These are phyloP conservation scores for Dermatophagoides farinae DNA, from an alignment of 1,140 invertebrate species.

Conservation along the genomic window DNA sequence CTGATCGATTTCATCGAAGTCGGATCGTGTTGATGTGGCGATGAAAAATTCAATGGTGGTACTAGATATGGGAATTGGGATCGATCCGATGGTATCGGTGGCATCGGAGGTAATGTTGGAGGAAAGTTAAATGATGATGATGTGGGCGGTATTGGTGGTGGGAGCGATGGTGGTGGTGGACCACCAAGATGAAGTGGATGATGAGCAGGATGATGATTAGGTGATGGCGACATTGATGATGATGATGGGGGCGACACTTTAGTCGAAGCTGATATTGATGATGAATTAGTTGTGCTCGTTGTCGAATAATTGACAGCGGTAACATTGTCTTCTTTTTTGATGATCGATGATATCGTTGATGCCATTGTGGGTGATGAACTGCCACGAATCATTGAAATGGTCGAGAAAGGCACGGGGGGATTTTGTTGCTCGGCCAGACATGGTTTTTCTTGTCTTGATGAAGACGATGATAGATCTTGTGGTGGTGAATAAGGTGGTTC, in stretches of 20 bases:
- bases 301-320: neutral
- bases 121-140: neutral
- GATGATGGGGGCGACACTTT: neutral
- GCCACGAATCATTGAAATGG: neutral
- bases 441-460: neutral
- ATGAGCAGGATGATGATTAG: neutral
- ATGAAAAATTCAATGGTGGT: neutral
- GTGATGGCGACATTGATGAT: neutral
- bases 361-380: neutral
- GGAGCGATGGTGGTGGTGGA: neutral
- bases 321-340: conserved; percentile 2
- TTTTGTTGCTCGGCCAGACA: neutral
- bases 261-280: neutral
- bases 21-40: neutral
- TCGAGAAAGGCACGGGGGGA: neutral
- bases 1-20: no score
- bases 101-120: neutral
- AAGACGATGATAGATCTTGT: neutral
- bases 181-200: neutral
- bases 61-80: neutral
- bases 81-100: neutral
- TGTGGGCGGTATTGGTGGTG: neutral
- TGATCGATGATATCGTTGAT: neutral
- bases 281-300: neutral
- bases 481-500: conserved; percentile 13